phyloP scores from a whole-genome alignment of 2,797 vertebrate genomes.

The Ispidina picta region DNA sequence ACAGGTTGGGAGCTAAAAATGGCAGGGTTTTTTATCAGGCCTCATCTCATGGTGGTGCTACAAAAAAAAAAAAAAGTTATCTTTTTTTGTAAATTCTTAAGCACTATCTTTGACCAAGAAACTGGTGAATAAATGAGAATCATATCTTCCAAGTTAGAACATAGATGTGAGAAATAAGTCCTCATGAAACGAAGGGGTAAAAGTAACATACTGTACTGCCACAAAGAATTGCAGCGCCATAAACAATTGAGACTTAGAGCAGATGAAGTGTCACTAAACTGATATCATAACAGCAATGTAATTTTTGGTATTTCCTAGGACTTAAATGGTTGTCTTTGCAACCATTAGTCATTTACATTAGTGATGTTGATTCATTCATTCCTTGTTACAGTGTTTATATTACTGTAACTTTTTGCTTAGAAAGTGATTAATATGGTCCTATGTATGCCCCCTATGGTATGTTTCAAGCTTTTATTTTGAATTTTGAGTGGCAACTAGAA shows the following conservation, averaged over 20 bases:
- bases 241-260: neutral
- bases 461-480: neutral
- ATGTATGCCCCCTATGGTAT: neutral
- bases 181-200: neutral
- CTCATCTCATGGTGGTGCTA: neutral
- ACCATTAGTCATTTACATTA: neutral
- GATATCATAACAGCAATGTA: neutral
- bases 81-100: neutral
- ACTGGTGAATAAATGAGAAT: neutral
- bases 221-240: neutral
- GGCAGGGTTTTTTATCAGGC: neutral
- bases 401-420: neutral
- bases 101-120: neutral
- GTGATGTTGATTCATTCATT: neutral
- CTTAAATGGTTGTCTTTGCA: neutral
- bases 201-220: neutral
- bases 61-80: neutral
- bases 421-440: neutral
- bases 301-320: neutral
- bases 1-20: neutral
- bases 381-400: neutral
- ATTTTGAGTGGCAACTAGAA: neutral
- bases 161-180: neutral
- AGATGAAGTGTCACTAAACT: neutral
- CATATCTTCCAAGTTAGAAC: neutral